Evolutionary conservation across 2,797 vertebrate species (phyloP), one percentile per base, ranked within the genome.

Genomic region (Amniataba percoides): DNA sequence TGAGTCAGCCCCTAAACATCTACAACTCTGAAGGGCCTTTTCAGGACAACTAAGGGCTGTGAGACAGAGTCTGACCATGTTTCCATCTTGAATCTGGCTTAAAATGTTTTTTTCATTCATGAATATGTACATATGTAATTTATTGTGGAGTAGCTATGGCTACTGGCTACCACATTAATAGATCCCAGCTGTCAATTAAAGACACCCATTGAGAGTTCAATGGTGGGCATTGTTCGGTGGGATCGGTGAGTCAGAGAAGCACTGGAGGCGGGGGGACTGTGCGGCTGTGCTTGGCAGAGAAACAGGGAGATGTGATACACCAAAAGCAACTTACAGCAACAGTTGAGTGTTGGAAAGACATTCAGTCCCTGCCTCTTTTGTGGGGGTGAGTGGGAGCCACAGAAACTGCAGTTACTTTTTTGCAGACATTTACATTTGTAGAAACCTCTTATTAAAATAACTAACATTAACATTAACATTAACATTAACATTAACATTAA

Each of bases 161-260:
- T 78, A 90, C 94, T 62, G 77, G 84, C 61, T 56, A 23, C 59
- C n/a, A 74, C 78, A 89, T 89, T 93, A 90, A 94, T 89, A 88
- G 81, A 89, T 84, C 83, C 88, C 91, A 93, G 83, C 90, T 92
- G 94, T 87, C 83, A 85, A 88, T 90, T 90, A 84, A 87, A 90
- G 78, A 74, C 87, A 82, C 39, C 66, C 86, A 70, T 88, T 81
- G 59, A 87, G 86, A 65, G 67, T 92, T 95, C 89, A 95, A 95
- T 94, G 88, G 93, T 79, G 67, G 88, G 81, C 91, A 94, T 95
- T 95, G 95, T 95, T 95, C 85, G 39, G 74, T 46, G 1, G 8
- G 70, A 87, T 74, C 69, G 87, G 87, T 93, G 92, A 92, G 88
- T 94, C 91, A 93, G 81, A 88, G 70, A 77, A 84, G 71, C 75